Conservation (phyloP, 2,113 vertebrate genomes). For the Chaetura pelagica region DNA sequence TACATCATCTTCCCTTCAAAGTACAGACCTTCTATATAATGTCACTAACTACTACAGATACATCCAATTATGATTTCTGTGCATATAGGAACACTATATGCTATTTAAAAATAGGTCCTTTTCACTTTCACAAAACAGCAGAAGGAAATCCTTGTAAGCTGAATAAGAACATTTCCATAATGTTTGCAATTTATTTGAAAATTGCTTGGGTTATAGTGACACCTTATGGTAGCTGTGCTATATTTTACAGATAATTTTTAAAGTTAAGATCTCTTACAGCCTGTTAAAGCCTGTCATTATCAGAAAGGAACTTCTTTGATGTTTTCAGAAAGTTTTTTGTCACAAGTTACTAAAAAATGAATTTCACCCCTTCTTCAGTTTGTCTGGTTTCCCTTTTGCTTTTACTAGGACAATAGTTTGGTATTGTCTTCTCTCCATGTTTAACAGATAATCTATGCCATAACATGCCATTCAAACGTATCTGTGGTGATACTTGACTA, state of each 20-base stretch:
- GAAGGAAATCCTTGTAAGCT: neutral
- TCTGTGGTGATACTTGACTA: neutral
- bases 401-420: neutral
- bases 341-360: neutral
- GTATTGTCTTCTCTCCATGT: neutral
- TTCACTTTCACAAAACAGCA: neutral
- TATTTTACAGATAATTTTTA: neutral
- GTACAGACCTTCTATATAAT: neutral
- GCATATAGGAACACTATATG: neutral
- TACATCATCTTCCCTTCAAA: neutral
- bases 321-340: neutral
- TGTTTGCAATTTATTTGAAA: neutral
- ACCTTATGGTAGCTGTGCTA: conserved; percentile 66
- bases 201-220: conserved; percentile 66
- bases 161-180: neutral
- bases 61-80: neutral
- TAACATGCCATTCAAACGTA: neutral
- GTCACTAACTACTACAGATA: neutral
- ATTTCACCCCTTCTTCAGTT: neutral
- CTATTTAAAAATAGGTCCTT: neutral
- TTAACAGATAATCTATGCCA: neutral
- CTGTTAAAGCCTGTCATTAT: neutral
- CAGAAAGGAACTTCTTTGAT: neutral
- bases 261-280: neutral
- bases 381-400: neutral